phyloP scores from a whole-genome alignment of 2,888 invertebrate species.

The Callyntrura sp. region DNA sequence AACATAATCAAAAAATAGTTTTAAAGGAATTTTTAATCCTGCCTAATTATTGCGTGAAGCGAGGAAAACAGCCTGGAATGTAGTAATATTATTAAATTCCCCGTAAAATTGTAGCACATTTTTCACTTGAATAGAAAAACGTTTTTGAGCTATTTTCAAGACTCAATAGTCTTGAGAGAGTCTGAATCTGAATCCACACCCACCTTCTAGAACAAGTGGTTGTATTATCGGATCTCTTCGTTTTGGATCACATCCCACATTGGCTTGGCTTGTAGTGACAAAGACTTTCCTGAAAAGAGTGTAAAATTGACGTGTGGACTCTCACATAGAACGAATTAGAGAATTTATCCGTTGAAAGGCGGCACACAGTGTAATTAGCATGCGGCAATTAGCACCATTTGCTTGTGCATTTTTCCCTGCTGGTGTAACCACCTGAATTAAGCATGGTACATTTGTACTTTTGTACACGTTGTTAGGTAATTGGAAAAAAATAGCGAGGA shows the following conservation, averaged over 20 bases:
- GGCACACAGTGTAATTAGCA: neutral
- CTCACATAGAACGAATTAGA: neutral
- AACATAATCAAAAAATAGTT: slow-evolving; percentile 10
- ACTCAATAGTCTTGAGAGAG: neutral
- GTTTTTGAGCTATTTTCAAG: neutral
- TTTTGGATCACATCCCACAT: too few species aligned
- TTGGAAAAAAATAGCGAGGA: slow-evolving; percentile 4
- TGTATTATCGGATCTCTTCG: too few species aligned
- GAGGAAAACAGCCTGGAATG: neutral
- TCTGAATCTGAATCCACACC: too few species aligned
- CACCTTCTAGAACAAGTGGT: too few species aligned
- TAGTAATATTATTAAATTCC: neutral
- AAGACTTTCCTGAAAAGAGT: neutral
- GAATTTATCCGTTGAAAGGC: neutral
- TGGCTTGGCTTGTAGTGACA: too few species aligned
- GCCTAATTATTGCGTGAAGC: slow-evolving; percentile 29
- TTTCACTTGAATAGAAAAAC: neutral
- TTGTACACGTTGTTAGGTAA: neutral
- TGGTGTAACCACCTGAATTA: neutral
- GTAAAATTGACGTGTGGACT: neutral
- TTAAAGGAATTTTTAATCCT: neutral
- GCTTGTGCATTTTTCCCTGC: neutral
- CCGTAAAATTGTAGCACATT: neutral
- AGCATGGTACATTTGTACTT: neutral
- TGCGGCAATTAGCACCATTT: slow-evolving; percentile 45